Base-by-base conservation (phyloP, 2,888 invertebrate genomes). In the Tenthredo amoena region DNA sequence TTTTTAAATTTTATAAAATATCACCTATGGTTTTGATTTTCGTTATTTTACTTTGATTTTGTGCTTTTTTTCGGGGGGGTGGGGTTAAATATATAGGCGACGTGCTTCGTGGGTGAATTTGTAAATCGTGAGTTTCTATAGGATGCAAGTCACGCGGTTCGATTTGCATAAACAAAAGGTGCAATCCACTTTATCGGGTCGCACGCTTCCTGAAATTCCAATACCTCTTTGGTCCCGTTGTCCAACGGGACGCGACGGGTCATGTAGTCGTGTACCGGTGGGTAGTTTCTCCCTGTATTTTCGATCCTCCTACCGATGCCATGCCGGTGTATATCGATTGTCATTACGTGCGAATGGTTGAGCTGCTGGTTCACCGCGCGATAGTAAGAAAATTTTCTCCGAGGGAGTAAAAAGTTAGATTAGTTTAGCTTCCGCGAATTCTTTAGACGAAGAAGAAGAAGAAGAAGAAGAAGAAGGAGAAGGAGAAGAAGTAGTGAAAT, bases 151-250 rank as follows among this genome's bases (percentile, higher is more conserved):
- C 77, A 77, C 68, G 83, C 82, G 84, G 85, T 85, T 84, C 86
- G 87, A 91, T 92, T 90, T 89, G 87, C 90, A 90, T 90, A 90
- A 91, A 90, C 89, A 90, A 91, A 90, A 90, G 87, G 89, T 87
- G 88, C 89, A 89, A 90, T 90, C 88, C 88, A 87, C 88, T 90
- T 91, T 89, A 90, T 90, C 90, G 88, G 88, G 88, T 89, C 87
- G 88, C 86, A 86, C 86, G 74, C 74, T 40, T 86, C 88, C 86
- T 87, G 86, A 76, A 84, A 84, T 76, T 84, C 84, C 77, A 37
- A 47, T 58, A 21, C n/a, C 84, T 77, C 76, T 50, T 55, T 43
- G 26, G 43, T 9, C 40, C 31, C n/a, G 9, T 21, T 9, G 34
- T 15, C 31, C 34, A 68, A 68, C 68, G 68, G 31, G 34, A 34